phyloP scores from a whole-genome alignment of 2,888 invertebrate genomes.

The Dynastes tityus region DNA sequence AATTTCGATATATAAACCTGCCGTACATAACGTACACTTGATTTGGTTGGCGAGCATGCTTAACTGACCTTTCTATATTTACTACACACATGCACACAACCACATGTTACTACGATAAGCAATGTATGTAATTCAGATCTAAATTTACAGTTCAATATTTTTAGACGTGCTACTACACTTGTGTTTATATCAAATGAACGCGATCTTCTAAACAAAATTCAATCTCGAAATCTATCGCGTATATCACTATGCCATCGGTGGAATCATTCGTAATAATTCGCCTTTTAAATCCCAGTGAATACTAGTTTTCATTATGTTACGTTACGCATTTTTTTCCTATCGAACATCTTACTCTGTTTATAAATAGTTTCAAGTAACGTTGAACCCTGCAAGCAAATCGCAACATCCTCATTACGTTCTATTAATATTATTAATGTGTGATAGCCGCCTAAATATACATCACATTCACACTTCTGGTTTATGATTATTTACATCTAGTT shows the following conservation, averaged over 20 bases:
- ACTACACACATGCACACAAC: conserved; percentile 51
- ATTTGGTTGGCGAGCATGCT: conserved; percentile 38
- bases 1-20: conserved; percentile 33
- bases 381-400: conserved; percentile 20
- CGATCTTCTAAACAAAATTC: conserved; percentile 36
- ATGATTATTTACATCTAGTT: not conserved
- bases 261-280: not conserved
- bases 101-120: conserved; percentile 51
- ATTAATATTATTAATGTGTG: conserved; percentile 8
- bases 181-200: conserved; percentile 27
- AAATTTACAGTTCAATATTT: conserved; percentile 46
- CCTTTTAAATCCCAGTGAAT: conserved; percentile 5
- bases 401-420: conserved; percentile 33
- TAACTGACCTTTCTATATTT: conserved; percentile 56
- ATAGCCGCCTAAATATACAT: conserved; percentile 1
- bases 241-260: not conserved
- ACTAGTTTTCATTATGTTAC: not conserved
- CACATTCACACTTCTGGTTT: not conserved
- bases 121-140: conserved; percentile 44
- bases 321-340: not conserved
- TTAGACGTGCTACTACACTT: conserved; percentile 33
- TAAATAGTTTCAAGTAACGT: conserved; percentile 21
- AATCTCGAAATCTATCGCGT: conserved; percentile 5
- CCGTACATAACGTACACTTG: conserved; percentile 28
- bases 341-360: not conserved